phyloP scores from a whole-genome alignment of 92 coral and sea anemone genomes.

The Umimayanthus chanpuru region DNA sequence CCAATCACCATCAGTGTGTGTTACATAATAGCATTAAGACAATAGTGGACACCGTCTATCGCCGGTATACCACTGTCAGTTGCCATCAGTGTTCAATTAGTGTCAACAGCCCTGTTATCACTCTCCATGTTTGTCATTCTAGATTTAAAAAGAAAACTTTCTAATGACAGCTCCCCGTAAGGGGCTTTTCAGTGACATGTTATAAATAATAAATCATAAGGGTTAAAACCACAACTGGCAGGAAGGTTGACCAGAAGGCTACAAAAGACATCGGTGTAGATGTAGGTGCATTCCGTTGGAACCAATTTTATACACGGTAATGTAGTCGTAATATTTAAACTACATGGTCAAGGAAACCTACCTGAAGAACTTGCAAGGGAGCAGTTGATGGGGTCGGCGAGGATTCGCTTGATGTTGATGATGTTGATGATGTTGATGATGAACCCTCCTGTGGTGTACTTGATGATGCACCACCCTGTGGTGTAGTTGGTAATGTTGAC shows the following conservation, averaged over 20 bases:
- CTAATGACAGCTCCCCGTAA: too few species aligned
- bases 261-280: neutral
- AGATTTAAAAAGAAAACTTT: too few species aligned
- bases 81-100: neutral
- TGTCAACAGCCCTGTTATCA: neutral
- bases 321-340: too few species aligned
- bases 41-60: too few species aligned
- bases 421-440: neutral
- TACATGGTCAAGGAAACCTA: neutral
- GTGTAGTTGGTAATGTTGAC: neutral
- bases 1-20: too few species aligned
- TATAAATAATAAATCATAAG: too few species aligned
- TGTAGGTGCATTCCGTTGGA: too few species aligned
- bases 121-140: neutral
- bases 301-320: too few species aligned
- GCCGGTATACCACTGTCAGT: neutral
- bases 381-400: slow-evolving; percentile 1
- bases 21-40: too few species aligned
- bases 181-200: too few species aligned
- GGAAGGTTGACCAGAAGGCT: too few species aligned
- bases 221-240: too few species aligned
- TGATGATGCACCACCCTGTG: slow-evolving; percentile 9
- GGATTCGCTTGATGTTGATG: neutral
- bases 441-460: neutral
- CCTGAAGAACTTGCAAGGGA: neutral